Percentiles rank a stretch among this genome's conserved stretches.
These are phyloP conservation scores for Herminia tarsipennalis DNA, from an alignment of 2,888 invertebrate genomes.

Conservation along the genomic window DNA sequence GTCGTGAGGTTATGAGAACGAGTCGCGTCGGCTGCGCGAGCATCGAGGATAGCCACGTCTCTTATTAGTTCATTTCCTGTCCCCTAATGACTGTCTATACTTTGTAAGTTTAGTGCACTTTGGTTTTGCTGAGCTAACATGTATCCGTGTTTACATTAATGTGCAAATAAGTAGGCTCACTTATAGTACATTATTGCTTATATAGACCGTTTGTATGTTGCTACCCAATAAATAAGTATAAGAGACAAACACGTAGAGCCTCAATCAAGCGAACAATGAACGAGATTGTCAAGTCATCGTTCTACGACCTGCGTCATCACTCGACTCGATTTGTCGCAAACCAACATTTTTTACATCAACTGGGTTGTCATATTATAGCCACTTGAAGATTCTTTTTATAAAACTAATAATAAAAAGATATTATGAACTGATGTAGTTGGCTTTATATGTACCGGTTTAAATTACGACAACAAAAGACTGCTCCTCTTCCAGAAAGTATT, in stretches of 20 bases:
- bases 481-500: too few relatives aligned
- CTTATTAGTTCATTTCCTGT: constrained; percentile 31
- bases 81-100: constrained; percentile 13
- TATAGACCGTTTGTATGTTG: too few relatives aligned
- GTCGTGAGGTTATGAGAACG: constrained; percentile 57
- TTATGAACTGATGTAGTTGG: too few relatives aligned
- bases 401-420: too few relatives aligned
- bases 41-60: constrained; percentile 19
- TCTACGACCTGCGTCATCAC: constrained; percentile 44
- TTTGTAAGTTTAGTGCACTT: constrained; percentile 14
- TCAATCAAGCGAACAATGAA: constrained; percentile 49
- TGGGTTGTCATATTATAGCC: background rate
- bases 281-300: constrained; percentile 63
- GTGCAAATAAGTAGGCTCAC: too few relatives aligned
- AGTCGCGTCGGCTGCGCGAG: constrained; percentile 17
- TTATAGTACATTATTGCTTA: too few relatives aligned
- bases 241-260: constrained; percentile 30
- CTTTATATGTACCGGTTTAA: too few relatives aligned
- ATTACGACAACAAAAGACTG: too few relatives aligned
- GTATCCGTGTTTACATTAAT: too few relatives aligned
- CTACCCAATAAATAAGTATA: constrained; percentile 17
- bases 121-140: too few relatives aligned
- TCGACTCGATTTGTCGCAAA: constrained; percentile 63
- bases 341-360: constrained; percentile 15
- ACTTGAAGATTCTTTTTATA: too few relatives aligned